Conservation (phyloP, 2,113 vertebrate species). For the Bathybates hornii region DNA sequence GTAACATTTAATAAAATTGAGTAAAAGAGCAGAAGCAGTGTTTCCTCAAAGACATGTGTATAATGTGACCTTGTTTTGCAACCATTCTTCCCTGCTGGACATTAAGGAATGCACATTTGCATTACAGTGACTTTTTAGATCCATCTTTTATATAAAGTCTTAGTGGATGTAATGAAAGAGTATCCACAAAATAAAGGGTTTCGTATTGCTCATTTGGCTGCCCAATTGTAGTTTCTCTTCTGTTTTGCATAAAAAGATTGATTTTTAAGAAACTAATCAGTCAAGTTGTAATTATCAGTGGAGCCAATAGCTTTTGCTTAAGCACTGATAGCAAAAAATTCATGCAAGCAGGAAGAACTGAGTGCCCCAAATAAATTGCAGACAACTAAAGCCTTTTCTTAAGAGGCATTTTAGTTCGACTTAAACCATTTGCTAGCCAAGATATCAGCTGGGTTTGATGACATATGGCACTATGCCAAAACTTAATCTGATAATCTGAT, state of each 20-base stretch:
- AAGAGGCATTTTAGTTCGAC: background rate
- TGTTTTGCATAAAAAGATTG: background rate
- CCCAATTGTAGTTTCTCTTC: background rate
- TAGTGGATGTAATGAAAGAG: background rate
- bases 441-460: background rate
- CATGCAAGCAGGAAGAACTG: background rate
- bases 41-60: background rate
- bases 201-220: background rate
- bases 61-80: background rate
- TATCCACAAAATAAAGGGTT: background rate
- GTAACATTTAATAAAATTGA: background rate
- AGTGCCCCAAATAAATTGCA: background rate
- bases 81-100: background rate
- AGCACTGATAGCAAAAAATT: background rate
- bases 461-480: background rate
- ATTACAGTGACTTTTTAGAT: background rate
- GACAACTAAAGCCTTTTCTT: background rate
- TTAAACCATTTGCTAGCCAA: background rate
- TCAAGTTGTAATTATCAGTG: background rate
- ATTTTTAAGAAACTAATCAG: background rate
- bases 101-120: background rate
- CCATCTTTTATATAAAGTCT: background rate
- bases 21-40: background rate
- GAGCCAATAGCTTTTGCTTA: background rate
- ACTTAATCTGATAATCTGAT: background rate